Percentiles rank a stretch among this genome's conserved stretches.
Evolutionary conservation across 2,888 invertebrate species (phyloP).

Genomic region (Rhyacophila evoluta): DNA sequence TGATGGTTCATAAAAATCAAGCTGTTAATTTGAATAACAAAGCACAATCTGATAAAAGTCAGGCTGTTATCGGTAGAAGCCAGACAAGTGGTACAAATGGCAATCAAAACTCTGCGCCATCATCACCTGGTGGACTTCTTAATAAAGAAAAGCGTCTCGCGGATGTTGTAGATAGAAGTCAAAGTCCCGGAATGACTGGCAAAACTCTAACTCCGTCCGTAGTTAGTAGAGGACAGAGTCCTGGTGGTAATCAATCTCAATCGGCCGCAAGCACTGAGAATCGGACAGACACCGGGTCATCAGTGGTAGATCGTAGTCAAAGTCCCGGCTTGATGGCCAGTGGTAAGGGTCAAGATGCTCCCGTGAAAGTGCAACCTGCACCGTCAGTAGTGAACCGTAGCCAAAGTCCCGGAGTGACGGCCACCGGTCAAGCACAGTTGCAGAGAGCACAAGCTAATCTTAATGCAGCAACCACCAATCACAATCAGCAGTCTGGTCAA

Average conservation of each 20-base stretch:
- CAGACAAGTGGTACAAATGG: background rate
- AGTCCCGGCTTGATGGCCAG: slow-evolving; percentile 3
- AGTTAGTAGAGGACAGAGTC: background rate
- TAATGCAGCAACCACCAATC: slow-evolving; percentile 30
- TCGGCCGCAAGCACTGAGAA: background rate
- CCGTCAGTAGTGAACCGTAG: slow-evolving; percentile 3
- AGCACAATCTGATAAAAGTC: background rate
- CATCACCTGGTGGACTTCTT: background rate
- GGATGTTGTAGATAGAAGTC: background rate
- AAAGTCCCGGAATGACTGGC: background rate
- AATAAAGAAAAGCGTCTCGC: background rate
- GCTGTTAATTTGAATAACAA: background rate
- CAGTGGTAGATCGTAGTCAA: background rate
- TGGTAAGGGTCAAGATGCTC: background rate
- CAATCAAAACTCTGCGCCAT: background rate
- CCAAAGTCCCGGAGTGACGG: background rate
- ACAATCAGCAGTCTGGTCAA: slow-evolving; percentile 29
- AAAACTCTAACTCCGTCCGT: background rate
- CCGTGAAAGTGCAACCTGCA: background rate
- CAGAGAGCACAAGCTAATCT: slow-evolving; percentile 51
- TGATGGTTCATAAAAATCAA: slow-evolving; percentile 2
- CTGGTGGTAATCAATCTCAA: background rate
- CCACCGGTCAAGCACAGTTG: slow-evolving; percentile 41
- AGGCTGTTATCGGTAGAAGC: background rate
- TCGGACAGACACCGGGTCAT: background rate